A percentile compares a stretch with the other conserved stretches of the same genome.
Conservation (phyloP, 2,113 vertebrate species). For the Elgaria multicarinata region DNA sequence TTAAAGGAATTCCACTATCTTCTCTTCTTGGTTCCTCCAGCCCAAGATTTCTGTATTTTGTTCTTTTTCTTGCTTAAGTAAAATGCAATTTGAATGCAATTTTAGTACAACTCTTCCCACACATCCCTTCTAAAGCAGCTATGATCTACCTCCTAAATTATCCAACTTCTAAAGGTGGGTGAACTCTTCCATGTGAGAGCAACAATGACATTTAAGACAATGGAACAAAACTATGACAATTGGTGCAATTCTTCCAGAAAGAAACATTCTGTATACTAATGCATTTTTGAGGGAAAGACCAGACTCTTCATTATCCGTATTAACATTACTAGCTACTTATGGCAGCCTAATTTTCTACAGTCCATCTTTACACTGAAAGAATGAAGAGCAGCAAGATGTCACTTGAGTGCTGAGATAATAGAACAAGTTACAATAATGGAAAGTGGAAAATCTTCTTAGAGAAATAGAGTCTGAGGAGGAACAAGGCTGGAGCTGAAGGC, state of each 20-base stretch:
- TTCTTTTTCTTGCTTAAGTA: slow-evolving; percentile 39
- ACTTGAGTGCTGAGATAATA: slow-evolving; percentile 29
- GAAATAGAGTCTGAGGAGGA: background rate
- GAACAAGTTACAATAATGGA: slow-evolving; percentile 53
- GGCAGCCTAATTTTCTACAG: slow-evolving; percentile 60
- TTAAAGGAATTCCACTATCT: slow-evolving; percentile 54
- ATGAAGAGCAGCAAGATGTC: slow-evolving; percentile 26
- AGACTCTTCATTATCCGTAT: slow-evolving; percentile 56
- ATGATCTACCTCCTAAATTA: slow-evolving; percentile 5
- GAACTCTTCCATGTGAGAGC: slow-evolving; percentile 41
- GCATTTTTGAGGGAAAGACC: slow-evolving; percentile 45
- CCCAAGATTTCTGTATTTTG: slow-evolving; percentile 70
- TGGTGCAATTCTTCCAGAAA: slow-evolving; percentile 41
- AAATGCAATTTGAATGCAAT: slow-evolving; percentile 55
- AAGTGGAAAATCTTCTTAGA: background rate
- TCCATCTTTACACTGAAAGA: slow-evolving; percentile 51
- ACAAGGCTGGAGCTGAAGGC: no score
- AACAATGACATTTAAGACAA: slow-evolving; percentile 52
- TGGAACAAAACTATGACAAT: slow-evolving; percentile 23
- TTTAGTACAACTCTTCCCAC: slow-evolving; percentile 61
- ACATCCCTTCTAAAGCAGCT: slow-evolving; percentile 28
- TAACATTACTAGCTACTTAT: slow-evolving; percentile 28
- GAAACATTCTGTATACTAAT: slow-evolving; percentile 68
- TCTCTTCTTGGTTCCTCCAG: slow-evolving; percentile 63
- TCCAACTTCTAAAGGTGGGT: slow-evolving; percentile 38